Evolutionary conservation across 2,888 invertebrate genomes (phyloP).

Genomic region (Spodoptera littoralis): DNA sequence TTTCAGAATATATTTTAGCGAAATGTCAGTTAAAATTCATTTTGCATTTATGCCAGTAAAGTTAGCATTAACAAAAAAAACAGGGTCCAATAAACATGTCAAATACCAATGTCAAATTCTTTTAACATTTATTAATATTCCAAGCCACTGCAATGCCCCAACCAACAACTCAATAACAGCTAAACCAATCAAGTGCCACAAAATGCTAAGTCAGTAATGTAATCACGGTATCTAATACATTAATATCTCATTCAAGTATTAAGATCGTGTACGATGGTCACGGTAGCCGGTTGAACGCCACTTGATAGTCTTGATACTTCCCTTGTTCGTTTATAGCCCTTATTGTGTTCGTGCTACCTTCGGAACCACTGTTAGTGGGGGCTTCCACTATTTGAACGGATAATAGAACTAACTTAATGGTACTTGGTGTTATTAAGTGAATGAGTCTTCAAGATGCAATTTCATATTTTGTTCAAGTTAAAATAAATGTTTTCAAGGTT

Average conservation of each 20-base stretch:
- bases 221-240: slow-evolving; percentile 47
- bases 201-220: slow-evolving; percentile 49
- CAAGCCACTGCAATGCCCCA: slow-evolving; percentile 16
- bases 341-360: slow-evolving; percentile 51
- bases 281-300: slow-evolving; percentile 50
- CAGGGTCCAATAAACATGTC: slow-evolving; percentile 6
- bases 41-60: no score
- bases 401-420: background rate
- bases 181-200: slow-evolving; percentile 37
- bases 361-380: slow-evolving; percentile 22
- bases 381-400: slow-evolving; percentile 7
- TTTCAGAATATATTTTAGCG: no score
- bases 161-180: slow-evolving; percentile 28
- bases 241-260: slow-evolving; percentile 53
- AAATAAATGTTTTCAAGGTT: no score
- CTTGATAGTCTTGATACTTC: slow-evolving; percentile 59
- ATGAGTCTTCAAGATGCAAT: no score
- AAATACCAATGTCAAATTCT: slow-evolving; percentile 5
- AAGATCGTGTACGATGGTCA: slow-evolving; percentile 53
- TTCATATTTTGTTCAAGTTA: no score
- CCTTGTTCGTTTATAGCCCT: slow-evolving; percentile 48
- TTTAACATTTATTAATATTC: slow-evolving; percentile 16
- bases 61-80: background rate
- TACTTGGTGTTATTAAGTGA: no score
- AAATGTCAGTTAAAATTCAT: no score